Base-by-base conservation (phyloP, 2,797 vertebrate genomes). In the Anguilla anguilla region DNA sequence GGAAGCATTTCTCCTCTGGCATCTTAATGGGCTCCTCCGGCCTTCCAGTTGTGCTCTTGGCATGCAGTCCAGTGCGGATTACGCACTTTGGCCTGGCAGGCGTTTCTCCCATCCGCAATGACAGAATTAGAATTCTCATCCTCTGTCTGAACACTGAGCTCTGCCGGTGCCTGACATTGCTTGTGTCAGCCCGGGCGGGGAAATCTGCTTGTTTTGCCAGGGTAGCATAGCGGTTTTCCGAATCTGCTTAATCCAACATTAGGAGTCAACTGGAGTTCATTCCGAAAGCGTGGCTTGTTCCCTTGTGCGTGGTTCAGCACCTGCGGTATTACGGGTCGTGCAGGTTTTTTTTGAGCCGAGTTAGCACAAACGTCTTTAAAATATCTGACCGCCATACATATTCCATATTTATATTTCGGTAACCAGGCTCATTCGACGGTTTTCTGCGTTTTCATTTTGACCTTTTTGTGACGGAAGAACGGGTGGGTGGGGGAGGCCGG, bases 21-120 rank as follows among this genome's bases (percentile, higher is more conserved):
- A 25, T 49, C 79, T 82, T 25, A 9, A 0, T 43, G 2, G 19
- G 3, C 46, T 49, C 43, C 1, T 51, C 17, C 10, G n/a, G 22
- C 79, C 46, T n/a, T n/a, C 6, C 43, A n/a, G 46, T n/a, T 3
- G 19, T 25, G 46, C 4, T 11, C 43, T 11, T 82, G 79, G 79
- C 79, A 82, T 4, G 22, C 79, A 1, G 46, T 51, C 46, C 46
- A 19, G 43, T 51, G 3, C n/a, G 19, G 19, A 64, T 57, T 6
- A 86, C 79, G 85, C 83, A 87, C 55, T 39, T 59, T 74, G 85
- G 89, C 88, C 31, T 43, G 87, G 89, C 91, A 91, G 92, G 91
- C 94, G 91, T 92, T 90, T 93, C 93, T 92, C 92, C 89, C 90
- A n/a, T 90, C 91, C 93, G 92, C 94, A 93, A 92, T 95, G 93